Base-by-base conservation (phyloP, 2,113 vertebrate genomes). In the Phoxinus phoxinus region DNA sequence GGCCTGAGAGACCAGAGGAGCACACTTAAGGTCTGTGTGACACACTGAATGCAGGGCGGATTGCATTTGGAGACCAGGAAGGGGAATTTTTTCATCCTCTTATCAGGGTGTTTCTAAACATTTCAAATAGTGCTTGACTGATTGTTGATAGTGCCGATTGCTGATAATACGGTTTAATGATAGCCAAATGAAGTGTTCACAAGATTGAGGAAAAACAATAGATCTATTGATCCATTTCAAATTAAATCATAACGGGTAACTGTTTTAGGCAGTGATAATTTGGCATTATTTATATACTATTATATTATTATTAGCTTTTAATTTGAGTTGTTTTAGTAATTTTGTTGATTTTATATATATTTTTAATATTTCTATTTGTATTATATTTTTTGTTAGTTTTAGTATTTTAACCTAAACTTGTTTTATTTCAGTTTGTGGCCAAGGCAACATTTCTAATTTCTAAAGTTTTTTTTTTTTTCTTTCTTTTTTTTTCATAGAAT, bases 1-100 rank as follows among this genome's bases (percentile, higher is more conserved):
- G 96, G 97, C 32, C 95, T 99, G 88, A 95, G 96, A 91, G 96
- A 98, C 92, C 98, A 99, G 92, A 96, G 97, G 91, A 91, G 96
- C 88, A 97, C 97, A 0, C 92, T 99, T 73, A 99, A 99, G 98
- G 98, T 95, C 72, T 35, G 91, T 84, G 23, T 25, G 4, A 0
- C 2, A 11, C 7, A 30, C 8, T 15, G 1, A 35, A 77, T 56
- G 30, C 46, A 35, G 75, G 30, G 27, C 10, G 48, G 75, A 58
- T 78, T 78, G 23, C 23, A 46, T 6, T 41, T 10, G 5, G 15
- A 81, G 58, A 25, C 12, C 32, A 27, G n/a, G 53, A 35, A 63
- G 51, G 63, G 21, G n/a, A 25, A 17, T 46, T 81, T 25, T 37
- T 25, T 56, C 9, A 58, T n/a, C 17, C 48, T 74, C 41, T 74